These are phyloP conservation scores for Spondyliosoma cantharus DNA, from an alignment of 2,797 vertebrate species.

Conservation along the genomic window DNA sequence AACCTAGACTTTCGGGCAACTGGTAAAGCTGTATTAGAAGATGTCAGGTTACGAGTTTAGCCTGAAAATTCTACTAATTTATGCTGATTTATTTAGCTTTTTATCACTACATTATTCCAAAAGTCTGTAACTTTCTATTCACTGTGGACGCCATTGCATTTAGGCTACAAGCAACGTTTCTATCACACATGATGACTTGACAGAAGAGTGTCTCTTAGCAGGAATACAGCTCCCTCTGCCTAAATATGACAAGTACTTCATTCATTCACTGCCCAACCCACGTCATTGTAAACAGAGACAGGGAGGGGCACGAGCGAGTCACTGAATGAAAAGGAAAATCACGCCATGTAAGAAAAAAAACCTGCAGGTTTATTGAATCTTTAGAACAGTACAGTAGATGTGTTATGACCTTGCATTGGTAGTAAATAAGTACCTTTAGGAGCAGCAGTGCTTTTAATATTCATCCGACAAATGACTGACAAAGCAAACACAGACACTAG, in stretches of 20 bases:
- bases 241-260: conserved; percentile 7
- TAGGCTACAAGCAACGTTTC: not conserved
- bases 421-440: conserved; percentile 35
- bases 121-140: not conserved
- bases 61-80: too few relatives aligned
- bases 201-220: not conserved
- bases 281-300: not conserved
- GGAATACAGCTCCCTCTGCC: conserved; percentile 10
- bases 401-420: conserved; percentile 56
- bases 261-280: not conserved
- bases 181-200: not conserved
- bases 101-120: too few relatives aligned
- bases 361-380: conserved; percentile 71
- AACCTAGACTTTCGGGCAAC: too few relatives aligned
- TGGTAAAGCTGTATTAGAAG: too few relatives aligned
- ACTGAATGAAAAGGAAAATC: conserved; percentile 9
- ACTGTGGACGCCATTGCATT: not conserved
- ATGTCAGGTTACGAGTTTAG: too few relatives aligned
- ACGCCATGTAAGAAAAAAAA: conserved; percentile 66
- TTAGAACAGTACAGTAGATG: conserved; percentile 66
- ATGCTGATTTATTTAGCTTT: too few relatives aligned
- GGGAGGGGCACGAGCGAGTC: not conserved
- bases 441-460: conserved; percentile 60
- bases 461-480: conserved; percentile 68
- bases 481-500: conserved; percentile 69